Evolutionary conservation across 2,888 invertebrate genomes (phyloP).

Genomic region (Drosophila stalkeri): DNA sequence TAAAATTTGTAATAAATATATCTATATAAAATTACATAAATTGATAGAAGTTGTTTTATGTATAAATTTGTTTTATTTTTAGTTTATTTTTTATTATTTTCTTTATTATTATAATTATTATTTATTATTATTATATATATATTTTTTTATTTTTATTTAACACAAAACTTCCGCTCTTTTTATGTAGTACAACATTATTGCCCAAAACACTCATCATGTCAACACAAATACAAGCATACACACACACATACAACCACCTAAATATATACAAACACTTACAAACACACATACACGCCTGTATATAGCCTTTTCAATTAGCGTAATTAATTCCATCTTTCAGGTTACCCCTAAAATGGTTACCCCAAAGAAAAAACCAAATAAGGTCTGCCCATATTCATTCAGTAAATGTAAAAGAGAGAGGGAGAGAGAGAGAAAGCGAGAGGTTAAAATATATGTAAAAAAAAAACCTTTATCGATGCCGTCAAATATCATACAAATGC

Average conservation of each 20-base stretch:
- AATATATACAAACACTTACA: too few species aligned
- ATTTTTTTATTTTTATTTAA: neutral
- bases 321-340: constrained; percentile 56
- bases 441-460: neutral
- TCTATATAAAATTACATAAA: too few species aligned
- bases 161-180: neutral
- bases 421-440: neutral
- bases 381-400: constrained; percentile 4
- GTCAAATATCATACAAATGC: constrained; percentile 1
- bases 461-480: neutral
- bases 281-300: neutral
- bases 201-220: neutral
- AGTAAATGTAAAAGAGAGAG: neutral
- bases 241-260: neutral
- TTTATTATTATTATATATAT: neutral
- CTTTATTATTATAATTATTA: neutral
- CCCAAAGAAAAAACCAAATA: constrained; percentile 16
- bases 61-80: too few species aligned
- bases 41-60: too few species aligned
- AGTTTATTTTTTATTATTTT: too few species aligned
- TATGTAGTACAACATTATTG: neutral
- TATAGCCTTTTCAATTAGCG: constrained; percentile 54
- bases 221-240: neutral
- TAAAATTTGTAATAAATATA: too few species aligned
- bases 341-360: constrained; percentile 30